Percentiles rank a stretch among this genome's conserved stretches.
Conservation (phyloP, 2,797 vertebrate species). For the Galago senegalensis region DNA sequence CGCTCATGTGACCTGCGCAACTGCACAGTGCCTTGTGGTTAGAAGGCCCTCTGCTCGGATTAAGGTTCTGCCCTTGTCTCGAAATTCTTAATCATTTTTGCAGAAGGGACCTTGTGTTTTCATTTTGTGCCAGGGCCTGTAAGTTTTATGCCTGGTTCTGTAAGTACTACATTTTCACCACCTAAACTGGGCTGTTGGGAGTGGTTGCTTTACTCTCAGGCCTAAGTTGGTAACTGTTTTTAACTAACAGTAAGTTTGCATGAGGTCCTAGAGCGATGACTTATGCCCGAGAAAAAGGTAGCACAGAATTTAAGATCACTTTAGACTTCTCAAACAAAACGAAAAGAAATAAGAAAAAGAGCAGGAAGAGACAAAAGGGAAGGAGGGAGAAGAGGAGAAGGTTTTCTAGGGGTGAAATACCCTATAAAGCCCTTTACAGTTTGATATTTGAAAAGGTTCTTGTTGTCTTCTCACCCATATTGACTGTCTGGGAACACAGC, state of each 20-base stretch:
- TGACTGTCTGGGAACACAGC: not conserved
- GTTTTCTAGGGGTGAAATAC: not conserved
- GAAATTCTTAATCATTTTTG: slow-evolving; percentile 28
- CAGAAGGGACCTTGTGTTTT: not conserved
- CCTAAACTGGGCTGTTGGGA: not conserved
- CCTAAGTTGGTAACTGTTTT: not conserved
- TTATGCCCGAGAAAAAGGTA: slow-evolving; percentile 27
- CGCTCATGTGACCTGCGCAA: too few relatives aligned
- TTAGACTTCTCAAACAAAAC: not conserved
- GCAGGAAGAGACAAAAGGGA: too few relatives aligned
- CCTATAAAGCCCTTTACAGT: not conserved
- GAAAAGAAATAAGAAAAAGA: not conserved
- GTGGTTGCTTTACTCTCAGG: not conserved
- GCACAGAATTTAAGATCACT: slow-evolving; percentile 25
- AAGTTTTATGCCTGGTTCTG: not conserved
- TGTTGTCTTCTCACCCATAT: not conserved
- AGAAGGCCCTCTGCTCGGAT: not conserved
- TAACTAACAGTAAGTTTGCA: not conserved
- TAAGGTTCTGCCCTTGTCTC: not conserved
- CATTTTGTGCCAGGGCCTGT: not conserved
- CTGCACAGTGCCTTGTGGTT: not conserved
- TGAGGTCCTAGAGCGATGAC: not conserved
- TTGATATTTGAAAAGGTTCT: slow-evolving; percentile 2
- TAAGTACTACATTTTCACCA: not conserved
- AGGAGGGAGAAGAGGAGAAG: not conserved